Evolutionary conservation across 1,140 invertebrate species (phyloP).

Genomic region (Antheraea mylitta): DNA sequence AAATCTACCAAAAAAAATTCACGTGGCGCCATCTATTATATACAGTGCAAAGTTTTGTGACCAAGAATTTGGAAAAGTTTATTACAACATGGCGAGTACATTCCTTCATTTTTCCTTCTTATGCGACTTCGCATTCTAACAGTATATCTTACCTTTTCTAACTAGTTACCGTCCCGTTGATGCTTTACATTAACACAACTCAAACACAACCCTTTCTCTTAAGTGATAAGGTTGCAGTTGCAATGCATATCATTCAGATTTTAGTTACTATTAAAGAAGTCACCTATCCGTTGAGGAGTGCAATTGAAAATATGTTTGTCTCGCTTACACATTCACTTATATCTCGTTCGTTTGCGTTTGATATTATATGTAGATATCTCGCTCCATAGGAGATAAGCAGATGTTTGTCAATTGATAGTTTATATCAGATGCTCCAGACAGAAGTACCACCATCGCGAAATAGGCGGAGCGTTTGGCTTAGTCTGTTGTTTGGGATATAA

Average conservation of each 20-base stretch:
- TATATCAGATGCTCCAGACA: conserved; percentile 42
- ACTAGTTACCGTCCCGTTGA: conserved; percentile 35
- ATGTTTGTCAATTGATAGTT: conserved; percentile 57
- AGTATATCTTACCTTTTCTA: conserved; percentile 51
- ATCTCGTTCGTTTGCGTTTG: conserved; percentile 66
- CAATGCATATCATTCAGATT: conserved; percentile 44
- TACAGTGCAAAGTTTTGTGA: conserved; percentile 33
- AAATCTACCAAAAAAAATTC: conserved; percentile 23
- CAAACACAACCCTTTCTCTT: conserved; percentile 54
- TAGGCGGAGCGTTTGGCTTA: conserved; percentile 54
- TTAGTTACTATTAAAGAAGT: conserved; percentile 39
- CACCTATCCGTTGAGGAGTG: conserved; percentile 50
- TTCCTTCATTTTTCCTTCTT: conserved; percentile 45
- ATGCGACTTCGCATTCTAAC: conserved; percentile 42
- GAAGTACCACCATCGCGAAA: conserved; percentile 72
- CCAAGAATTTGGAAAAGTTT: conserved; percentile 44
- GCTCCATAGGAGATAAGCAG: conserved; percentile 66
- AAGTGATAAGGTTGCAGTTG: conserved; percentile 68
- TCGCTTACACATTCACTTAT: conserved; percentile 49
- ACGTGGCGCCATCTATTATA: conserved; percentile 63
- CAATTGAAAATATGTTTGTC: conserved; percentile 66
- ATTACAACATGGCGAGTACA: conserved; percentile 44
- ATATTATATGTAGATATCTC: conserved; percentile 74
- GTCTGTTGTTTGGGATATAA: conserved; percentile 20
- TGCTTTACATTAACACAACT: conserved; percentile 35